Evolutionary conservation across 2,797 vertebrate species (phyloP), one percentile per base, ranked within the genome.

Genomic region (Syngnathus rostellatus): DNA sequence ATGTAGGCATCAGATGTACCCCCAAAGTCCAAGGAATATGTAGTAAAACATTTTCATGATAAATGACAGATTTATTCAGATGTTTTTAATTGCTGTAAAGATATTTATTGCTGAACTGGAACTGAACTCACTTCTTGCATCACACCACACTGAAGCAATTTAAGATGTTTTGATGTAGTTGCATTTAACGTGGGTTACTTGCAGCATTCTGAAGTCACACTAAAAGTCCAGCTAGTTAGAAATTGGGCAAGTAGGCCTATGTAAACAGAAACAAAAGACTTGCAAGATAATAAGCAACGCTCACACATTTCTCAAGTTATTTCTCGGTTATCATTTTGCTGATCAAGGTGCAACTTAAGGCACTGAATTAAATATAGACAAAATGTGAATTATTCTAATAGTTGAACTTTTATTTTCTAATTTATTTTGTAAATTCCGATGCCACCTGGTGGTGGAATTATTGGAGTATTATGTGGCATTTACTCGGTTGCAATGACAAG

Each of bases 401-500:
- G 11, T 12, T 8, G 1, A 16, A 1, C 6, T 21, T 8, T 46
- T 43, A n/a, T 16, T 46, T 14, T 25, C 3, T 6, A 6, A 21
- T n/a, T 43, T 2, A 51, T 51, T 8, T 51, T 51, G 8, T 62
- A 40, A 62, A 11, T 23, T 43, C 39, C 16, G 46, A 57, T 48
- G 76, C 85, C 86, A 77, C 77, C 84, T 84, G 65, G 69, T 82
- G 86, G 80, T 45, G 3, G 43, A 16, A 3, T 2, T 12, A n/a
- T 43, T 61, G 31, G 31, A 31, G 31, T 4, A 31, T 31, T 31
- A 31, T 31, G 31, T 31, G 31, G 31, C 31, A 31, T 31, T 31
- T 31, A 31, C 3, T 31, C 31, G 46, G 46, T 48, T 17, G 46
- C 46, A 48, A 6, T 48, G 46, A 48, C 46, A 5, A 17, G 46